Conservation (phyloP, 2,888 invertebrate genomes). For the Pimpla rufipes region DNA sequence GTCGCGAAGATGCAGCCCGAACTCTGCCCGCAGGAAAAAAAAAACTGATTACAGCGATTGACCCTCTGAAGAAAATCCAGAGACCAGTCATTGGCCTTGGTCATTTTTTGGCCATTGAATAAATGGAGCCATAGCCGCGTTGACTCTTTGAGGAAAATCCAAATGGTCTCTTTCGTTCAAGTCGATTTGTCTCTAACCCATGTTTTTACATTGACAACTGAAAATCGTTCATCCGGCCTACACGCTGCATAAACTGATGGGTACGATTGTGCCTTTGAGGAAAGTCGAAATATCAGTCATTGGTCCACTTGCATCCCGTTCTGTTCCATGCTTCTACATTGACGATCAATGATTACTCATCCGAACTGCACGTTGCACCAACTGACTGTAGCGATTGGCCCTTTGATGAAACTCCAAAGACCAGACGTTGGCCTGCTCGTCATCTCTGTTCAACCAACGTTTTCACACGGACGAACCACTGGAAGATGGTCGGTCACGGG, state of each 20-base stretch:
- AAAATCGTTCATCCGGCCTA: too few species aligned
- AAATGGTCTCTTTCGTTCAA: too few species aligned
- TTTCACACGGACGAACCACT: neutral
- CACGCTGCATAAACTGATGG: too few species aligned
- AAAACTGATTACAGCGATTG: constrained; percentile 36
- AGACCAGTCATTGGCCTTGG: too few species aligned
- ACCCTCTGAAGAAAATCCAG: constrained; percentile 30
- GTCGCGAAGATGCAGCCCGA: constrained; percentile 62
- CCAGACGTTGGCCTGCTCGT: neutral
- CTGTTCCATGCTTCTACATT: neutral
- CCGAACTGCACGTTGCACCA: too few species aligned
- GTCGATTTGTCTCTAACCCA: too few species aligned
- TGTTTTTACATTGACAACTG: too few species aligned
- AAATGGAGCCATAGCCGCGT: too few species aligned
- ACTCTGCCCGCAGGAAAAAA: constrained; percentile 26
- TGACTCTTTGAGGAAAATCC: too few species aligned
- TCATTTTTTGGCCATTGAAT: neutral
- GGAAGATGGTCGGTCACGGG: constrained; percentile 34
- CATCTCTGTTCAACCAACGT: neutral
- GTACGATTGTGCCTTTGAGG: constrained; percentile 47
- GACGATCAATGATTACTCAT: neutral
- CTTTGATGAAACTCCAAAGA: constrained; percentile 5
- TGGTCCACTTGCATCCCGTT: neutral
- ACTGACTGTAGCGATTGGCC: constrained; percentile 43
- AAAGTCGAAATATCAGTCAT: neutral